A percentile compares a stretch with the other conserved stretches of the same genome.
Evolutionary conservation across 2,888 invertebrate genomes (phyloP).

Genomic region (Netelia melanura): DNA sequence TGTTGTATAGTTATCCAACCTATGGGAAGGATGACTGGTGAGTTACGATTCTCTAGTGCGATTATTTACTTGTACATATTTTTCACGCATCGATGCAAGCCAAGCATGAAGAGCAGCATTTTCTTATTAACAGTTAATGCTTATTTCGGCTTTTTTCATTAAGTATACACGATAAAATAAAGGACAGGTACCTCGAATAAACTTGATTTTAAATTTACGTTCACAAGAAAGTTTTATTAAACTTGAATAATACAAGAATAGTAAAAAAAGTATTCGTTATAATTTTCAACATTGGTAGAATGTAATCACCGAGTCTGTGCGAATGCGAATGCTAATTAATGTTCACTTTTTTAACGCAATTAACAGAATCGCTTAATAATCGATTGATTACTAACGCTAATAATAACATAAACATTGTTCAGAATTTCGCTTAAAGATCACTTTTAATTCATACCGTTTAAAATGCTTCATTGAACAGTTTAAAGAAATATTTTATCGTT

Average conservation of each 20-base stretch:
- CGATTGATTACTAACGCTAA: neutral
- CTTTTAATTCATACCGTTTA: no score
- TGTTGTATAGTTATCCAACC: slow-evolving; percentile 86
- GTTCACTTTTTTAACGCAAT: neutral
- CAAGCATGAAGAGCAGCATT: slow-evolving; percentile 64
- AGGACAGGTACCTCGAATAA: neutral
- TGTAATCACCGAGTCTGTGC: no score
- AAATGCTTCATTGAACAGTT: no score
- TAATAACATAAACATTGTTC: neutral
- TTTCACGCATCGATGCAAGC: slow-evolving; percentile 71
- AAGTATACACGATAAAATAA: neutral
- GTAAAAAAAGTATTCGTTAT: no score
- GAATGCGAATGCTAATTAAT: no score
- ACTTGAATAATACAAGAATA: no score
- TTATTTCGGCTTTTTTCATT: neutral
- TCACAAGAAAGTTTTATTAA: no score
- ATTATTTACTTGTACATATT: slow-evolving; percentile 56
- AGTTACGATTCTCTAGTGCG: slow-evolving; percentile 83
- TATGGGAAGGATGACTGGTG: slow-evolving; percentile 88
- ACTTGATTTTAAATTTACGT: no score
- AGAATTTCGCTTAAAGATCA: neutral
- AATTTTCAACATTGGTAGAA: no score
- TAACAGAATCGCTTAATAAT: slow-evolving; percentile 1
- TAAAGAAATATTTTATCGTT: no score
- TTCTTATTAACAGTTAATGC: neutral